Evolutionary conservation across 1,140 invertebrate species (phyloP).

Genomic region (Lineus longissimus): DNA sequence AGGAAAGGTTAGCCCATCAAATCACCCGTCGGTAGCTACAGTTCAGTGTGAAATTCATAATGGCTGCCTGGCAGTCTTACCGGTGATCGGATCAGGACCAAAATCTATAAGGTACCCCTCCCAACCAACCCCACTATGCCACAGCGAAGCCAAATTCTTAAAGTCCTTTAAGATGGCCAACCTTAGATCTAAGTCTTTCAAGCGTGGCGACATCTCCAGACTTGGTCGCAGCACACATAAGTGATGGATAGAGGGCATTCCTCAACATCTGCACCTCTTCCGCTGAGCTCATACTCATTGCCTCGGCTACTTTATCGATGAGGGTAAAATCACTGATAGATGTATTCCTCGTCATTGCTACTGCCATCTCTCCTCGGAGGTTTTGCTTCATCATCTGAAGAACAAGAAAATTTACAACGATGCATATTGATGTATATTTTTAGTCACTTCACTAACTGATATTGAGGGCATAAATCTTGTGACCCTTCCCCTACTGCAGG

Average conservation of each 20-base stretch:
- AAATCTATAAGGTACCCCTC: too few relatives aligned
- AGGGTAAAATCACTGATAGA: constrained; percentile 33
- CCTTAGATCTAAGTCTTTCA: constrained; percentile 52
- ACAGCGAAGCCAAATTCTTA: constrained; percentile 12
- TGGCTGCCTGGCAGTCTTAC: too few relatives aligned
- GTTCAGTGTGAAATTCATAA: too few relatives aligned
- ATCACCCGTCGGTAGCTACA: too few relatives aligned
- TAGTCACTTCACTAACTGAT: too few relatives aligned
- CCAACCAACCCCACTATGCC: neutral
- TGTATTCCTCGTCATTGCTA: constrained; percentile 10
- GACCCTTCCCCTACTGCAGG: too few relatives aligned
- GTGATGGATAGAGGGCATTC: constrained; percentile 71
- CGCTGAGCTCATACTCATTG: constrained; percentile 36
- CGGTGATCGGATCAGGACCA: too few relatives aligned
- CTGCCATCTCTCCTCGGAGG: constrained; percentile 67
- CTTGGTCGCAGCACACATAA: constrained; percentile 71
- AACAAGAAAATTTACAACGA: constrained; percentile 12
- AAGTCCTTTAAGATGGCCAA: constrained; percentile 23
- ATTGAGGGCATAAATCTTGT: too few relatives aligned
- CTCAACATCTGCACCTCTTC: constrained; percentile 67
- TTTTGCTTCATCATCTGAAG: constrained; percentile 75
- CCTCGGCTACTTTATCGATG: constrained; percentile 37
- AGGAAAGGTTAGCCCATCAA: too few relatives aligned
- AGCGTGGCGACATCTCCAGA: constrained; percentile 60
- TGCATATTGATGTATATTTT: too few relatives aligned